These are phyloP conservation scores for Megalonaias nervosa DNA, from an alignment of 1,140 invertebrate genomes.

Conservation along the genomic window DNA sequence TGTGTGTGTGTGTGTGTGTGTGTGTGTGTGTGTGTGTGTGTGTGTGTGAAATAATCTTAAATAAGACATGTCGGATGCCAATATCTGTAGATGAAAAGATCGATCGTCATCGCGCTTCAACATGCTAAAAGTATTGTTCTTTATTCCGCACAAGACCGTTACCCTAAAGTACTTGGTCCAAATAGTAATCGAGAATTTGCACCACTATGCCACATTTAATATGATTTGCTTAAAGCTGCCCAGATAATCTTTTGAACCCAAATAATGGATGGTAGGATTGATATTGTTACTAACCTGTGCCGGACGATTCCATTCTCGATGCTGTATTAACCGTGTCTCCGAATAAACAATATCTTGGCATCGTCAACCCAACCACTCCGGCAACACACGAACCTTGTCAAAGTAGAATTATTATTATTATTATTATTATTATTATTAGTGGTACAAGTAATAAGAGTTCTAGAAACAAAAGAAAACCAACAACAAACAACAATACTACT, in stretches of 20 bases:
- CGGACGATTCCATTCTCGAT: constrained; percentile 48
- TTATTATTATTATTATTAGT: background rate
- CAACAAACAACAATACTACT: background rate
- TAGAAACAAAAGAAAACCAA: background rate
- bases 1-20: too few species aligned
- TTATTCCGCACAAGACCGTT: background rate
- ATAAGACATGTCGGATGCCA: too few species aligned
- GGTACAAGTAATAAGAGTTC: background rate
- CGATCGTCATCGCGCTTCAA: too few species aligned
- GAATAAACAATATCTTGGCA: constrained; percentile 56
- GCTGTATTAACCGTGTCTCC: constrained; percentile 46
- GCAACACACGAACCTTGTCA: constrained; percentile 43
- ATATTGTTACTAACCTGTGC: constrained; percentile 31
- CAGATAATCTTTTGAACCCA: background rate
- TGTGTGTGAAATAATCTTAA: too few species aligned
- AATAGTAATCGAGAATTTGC: background rate
- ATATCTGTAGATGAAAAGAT: too few species aligned
- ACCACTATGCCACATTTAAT: background rate
- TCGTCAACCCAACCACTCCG: constrained; percentile 56
- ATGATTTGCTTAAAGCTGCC: background rate
- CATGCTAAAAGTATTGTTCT: too few species aligned
- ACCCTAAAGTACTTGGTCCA: background rate
- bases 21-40: too few species aligned
- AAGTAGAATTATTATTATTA: background rate
- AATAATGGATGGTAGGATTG: background rate